Conservation (phyloP, 2,797 vertebrate species). For the Urosaurus nigricauda region DNA sequence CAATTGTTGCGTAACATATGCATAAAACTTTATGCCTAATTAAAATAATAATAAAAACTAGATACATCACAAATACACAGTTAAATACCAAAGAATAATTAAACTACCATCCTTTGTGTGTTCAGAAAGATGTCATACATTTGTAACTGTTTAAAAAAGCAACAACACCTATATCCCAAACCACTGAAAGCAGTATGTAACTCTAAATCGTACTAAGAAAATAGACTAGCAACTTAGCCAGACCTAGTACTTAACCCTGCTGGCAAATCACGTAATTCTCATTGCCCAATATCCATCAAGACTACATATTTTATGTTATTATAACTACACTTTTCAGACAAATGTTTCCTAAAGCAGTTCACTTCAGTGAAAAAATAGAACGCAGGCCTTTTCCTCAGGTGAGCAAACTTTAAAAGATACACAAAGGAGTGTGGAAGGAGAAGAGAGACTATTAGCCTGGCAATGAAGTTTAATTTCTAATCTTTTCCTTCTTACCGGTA, state of each 20-base stretch:
- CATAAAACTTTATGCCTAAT: slow-evolving; percentile 29
- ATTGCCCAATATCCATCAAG: background rate
- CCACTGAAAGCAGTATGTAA: background rate
- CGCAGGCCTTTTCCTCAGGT: background rate
- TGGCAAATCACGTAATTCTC: background rate
- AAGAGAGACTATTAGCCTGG: background rate
- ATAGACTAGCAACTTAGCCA: background rate
- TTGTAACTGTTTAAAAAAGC: background rate
- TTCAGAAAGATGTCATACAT: background rate
- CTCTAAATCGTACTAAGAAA: background rate
- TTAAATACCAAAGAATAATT: slow-evolving; percentile 20
- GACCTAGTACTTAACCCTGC: background rate
- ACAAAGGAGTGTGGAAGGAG: background rate
- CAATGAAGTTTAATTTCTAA: too few species aligned
- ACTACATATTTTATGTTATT: background rate
- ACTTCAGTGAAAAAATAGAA: background rate
- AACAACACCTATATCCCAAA: background rate
- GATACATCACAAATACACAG: slow-evolving; percentile 42
- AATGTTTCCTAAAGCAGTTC: background rate
- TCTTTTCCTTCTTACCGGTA: too few species aligned
- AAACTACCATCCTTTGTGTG: background rate
- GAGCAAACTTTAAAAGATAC: background rate
- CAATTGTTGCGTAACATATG: slow-evolving; percentile 47
- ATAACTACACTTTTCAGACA: background rate
- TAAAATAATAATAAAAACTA: slow-evolving; percentile 39